phyloP scores from a whole-genome alignment of 1,140 invertebrate species.

The Coelopa frigida region DNA sequence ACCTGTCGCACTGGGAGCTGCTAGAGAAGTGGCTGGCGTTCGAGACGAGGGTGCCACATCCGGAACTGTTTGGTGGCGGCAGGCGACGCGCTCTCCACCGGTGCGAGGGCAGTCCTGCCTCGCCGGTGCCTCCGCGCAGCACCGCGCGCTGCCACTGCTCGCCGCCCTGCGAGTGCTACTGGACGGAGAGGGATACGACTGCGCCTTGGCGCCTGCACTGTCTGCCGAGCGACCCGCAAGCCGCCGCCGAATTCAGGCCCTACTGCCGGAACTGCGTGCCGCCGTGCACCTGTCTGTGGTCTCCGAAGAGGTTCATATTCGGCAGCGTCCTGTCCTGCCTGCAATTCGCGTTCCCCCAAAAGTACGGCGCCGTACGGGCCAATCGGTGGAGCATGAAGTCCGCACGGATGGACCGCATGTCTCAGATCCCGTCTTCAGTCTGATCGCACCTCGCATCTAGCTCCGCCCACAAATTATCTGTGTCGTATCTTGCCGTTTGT shows the following conservation, averaged over 20 bases:
- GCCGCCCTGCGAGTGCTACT: slow-evolving; percentile 9
- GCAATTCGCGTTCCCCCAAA: neutral
- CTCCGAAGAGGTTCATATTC: neutral
- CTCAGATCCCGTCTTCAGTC: no score
- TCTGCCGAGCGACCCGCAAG: neutral
- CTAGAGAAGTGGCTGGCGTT: slow-evolving; percentile 7
- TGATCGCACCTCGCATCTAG: no score
- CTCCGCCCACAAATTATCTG: no score
- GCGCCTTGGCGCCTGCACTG: slow-evolving; percentile 4
- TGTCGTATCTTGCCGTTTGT: no score
- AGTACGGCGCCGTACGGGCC: neutral
- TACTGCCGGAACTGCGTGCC: neutral
- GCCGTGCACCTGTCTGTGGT: slow-evolving; percentile 12
- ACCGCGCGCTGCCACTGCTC: neutral
- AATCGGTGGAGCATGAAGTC: no score
- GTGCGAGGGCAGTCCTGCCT: neutral
- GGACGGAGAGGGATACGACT: neutral
- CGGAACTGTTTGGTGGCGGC: slow-evolving; percentile 4
- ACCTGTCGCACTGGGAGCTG: slow-evolving; percentile 8
- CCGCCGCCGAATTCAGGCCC: neutral
- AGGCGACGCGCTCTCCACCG: neutral
- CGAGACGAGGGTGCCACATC: neutral
- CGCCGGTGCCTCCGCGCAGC: neutral
- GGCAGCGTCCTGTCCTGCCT: slow-evolving; percentile 3
- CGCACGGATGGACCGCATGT: no score